Evolutionary conservation across 2,888 invertebrate species (phyloP), one percentile per base, ranked within the genome.

Genomic region (Ophion obscuratus): DNA sequence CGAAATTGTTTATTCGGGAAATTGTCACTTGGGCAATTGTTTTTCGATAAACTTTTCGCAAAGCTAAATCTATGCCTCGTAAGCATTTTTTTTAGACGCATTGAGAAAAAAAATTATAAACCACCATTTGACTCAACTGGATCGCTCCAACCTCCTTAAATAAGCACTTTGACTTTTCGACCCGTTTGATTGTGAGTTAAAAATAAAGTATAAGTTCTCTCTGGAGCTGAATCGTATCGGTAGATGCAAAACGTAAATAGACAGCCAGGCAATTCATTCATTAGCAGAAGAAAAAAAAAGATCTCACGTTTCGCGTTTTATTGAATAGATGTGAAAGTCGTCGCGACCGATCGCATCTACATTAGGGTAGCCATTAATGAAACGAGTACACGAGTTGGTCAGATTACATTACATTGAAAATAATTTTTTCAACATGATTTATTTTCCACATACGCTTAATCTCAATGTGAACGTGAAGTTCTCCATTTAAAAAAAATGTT

Each of bases 281-380:
- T 67, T 75, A 68, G 7, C 74, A 61, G 59, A 61, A 59, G 20
- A 36, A 47, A 62, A 64, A 70, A 31, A 20, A 59, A 73, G 57
- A 71, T 79, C 79, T 71, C 64, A 66, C 74, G 74, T 47, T 75
- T 20, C 67, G 24, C 27, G 24, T n/a, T 75, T 74, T 81, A 74
- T 81, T 75, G 62, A 74, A 81, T 68, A 67, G 67, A 81, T 31
- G 81, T 75, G 81, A 81, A 81, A 81, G 81, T 81, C 74, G 53
- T 62, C 44, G 57, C 24, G 36, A 11, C 40, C 67, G 66, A 79
- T 74, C 68, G 44, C 20, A 53, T 62, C 57, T 67, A 31, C 11
- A 31, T 40, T 14, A 44, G n/a, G 47, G 27, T 47, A 31, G 36
- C n/a, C n/a, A 44, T 70, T 61, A 5, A 61, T 53, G 70, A 70